phyloP scores from a whole-genome alignment of 2,113 vertebrate species.

The Salvelinus fontinalis region DNA sequence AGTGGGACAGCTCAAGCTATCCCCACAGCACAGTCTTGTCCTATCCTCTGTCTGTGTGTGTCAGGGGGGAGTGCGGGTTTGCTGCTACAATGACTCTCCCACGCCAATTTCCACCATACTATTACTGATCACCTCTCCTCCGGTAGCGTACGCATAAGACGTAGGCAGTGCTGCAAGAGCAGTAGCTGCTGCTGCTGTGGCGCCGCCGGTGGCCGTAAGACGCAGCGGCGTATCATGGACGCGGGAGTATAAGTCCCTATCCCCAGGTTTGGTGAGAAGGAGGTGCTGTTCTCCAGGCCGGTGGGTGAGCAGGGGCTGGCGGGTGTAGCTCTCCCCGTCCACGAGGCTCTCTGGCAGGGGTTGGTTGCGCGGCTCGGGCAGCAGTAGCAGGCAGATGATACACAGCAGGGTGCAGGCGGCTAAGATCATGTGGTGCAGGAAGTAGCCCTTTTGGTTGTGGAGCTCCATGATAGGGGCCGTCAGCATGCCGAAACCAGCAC shows the following conservation, averaged over 20 bases:
- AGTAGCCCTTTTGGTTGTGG: slow-evolving; percentile 99
- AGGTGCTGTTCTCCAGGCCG: slow-evolving; percentile 90
- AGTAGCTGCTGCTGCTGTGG: slow-evolving; percentile 71
- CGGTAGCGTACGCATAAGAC: slow-evolving; percentile 62
- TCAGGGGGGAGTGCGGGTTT: too few species aligned
- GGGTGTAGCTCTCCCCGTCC: slow-evolving; percentile 89
- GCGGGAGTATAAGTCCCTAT: slow-evolving; percentile 89
- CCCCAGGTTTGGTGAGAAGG: slow-evolving; percentile 83
- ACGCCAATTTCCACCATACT: slow-evolving; percentile 86
- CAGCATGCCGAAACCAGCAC: slow-evolving; percentile 93
- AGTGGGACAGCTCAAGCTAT: too few species aligned
- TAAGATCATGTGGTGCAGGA: slow-evolving; percentile 96
- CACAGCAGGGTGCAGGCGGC: slow-evolving; percentile 98
- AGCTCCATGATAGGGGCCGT: slow-evolving; percentile 97
- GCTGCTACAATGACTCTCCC: slow-evolving; percentile 67
- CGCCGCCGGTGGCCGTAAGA: slow-evolving; percentile 63
- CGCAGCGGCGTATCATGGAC: slow-evolving; percentile 82
- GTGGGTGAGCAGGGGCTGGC: slow-evolving; percentile 80
- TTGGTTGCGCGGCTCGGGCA: slow-evolving; percentile 90
- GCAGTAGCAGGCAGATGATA: slow-evolving; percentile 96
- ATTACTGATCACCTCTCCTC: slow-evolving; percentile 75
- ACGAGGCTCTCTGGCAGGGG: slow-evolving; percentile 90
- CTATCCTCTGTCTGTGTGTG: too few species aligned
- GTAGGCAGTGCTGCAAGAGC: slow-evolving; percentile 71
- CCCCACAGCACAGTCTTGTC: too few species aligned